Percentiles rank a stretch among this genome's conserved stretches.
phyloP scores from a whole-genome alignment of 2,113 vertebrate genomes.

The Prionailurus viverrinus region DNA sequence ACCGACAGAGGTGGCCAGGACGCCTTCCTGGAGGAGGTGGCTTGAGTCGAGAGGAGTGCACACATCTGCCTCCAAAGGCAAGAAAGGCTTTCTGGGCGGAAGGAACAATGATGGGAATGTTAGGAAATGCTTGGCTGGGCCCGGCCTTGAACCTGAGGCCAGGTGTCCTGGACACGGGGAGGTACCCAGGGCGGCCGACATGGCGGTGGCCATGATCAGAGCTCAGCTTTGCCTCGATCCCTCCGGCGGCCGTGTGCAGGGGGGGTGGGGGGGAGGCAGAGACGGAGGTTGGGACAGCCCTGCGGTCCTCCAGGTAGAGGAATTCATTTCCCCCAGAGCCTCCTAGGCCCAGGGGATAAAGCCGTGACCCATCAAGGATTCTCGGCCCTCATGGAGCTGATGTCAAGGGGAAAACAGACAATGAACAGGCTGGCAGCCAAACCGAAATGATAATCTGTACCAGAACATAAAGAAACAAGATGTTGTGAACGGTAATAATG shows the following conservation, averaged over 20 bases:
- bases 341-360: background rate
- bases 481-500: rapidly evolving
- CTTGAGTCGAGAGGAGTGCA: rapidly evolving
- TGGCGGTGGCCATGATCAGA: rapidly evolving
- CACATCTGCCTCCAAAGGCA: background rate
- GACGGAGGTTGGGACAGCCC: rapidly evolving
- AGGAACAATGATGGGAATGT: rapidly evolving
- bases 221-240: background rate
- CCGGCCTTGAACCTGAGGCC: background rate
- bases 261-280: background rate
- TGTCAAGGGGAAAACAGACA: background rate
- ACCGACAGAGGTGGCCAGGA: background rate
- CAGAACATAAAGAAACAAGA: background rate
- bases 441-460: background rate
- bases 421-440: background rate
- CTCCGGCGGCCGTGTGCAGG: rapidly evolving
- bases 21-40: background rate
- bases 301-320: background rate
- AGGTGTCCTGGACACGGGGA: background rate
- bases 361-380: background rate
- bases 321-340: background rate
- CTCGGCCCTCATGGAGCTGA: background rate
- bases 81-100: background rate
- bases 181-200: too few species aligned
- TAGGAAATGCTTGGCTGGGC: background rate